These are phyloP conservation scores for Neelides folsomi DNA, from an alignment of 2,888 invertebrate genomes.

Conservation along the genomic window DNA sequence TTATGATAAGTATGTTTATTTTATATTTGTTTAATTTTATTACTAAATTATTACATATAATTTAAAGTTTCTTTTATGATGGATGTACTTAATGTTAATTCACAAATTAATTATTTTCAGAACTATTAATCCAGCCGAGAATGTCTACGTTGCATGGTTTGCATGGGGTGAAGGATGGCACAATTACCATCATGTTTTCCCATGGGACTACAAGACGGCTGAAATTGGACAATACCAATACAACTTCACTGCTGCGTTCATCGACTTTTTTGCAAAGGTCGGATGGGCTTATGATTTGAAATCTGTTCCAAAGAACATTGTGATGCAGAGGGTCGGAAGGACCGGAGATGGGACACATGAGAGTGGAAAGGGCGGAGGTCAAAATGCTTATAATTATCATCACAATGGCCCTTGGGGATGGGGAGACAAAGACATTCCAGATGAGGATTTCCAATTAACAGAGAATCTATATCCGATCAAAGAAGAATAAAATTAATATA, in stretches of 20 bases:
- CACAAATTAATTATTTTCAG: constrained; percentile 8
- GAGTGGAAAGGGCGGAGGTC: background rate
- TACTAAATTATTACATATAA: background rate
- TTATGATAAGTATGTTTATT: constrained; percentile 45
- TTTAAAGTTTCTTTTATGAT: background rate
- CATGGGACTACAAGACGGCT: constrained; percentile 42
- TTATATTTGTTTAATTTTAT: background rate
- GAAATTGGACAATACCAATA: constrained; percentile 38
- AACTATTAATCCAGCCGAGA: constrained; percentile 29
- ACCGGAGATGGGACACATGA: constrained; percentile 36
- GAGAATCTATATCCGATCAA: constrained; percentile 18
- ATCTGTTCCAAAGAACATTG: constrained; percentile 36
- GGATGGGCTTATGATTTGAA: constrained; percentile 40
- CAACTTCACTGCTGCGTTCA: constrained; percentile 41
- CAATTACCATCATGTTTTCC: constrained; percentile 44
- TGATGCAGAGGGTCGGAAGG: constrained; percentile 35
- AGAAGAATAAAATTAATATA: constrained; percentile 13
- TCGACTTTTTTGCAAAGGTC: constrained; percentile 39
- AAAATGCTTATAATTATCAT: constrained; percentile 11
- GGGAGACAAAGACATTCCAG: constrained; percentile 29
- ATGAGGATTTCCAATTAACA: constrained; percentile 20
- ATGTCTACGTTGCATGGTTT: constrained; percentile 27
- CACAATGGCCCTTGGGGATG: constrained; percentile 27
- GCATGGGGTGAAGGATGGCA: constrained; percentile 41
- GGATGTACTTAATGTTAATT: background rate